Conservation (phyloP, 2,113 vertebrate genomes). For the Eira barbara region DNA sequence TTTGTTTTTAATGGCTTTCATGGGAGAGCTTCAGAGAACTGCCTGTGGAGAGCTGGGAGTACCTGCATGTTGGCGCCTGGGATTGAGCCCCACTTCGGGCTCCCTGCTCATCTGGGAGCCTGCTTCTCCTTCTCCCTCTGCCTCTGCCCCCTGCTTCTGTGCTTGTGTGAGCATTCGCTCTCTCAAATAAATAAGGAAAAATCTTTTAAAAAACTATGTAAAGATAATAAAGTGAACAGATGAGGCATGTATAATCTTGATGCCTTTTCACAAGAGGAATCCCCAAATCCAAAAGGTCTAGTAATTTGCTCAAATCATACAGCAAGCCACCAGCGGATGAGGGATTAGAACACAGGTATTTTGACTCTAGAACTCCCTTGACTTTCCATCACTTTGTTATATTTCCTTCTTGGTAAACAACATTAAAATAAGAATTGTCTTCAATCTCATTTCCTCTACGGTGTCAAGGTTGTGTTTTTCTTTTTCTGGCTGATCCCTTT, state of each 20-base stretch:
- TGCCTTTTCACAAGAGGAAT: background rate
- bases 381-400: constrained; percentile 46
- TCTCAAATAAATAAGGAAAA: background rate
- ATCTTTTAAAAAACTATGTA: background rate
- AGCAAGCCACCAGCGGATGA: background rate
- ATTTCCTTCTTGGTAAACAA: constrained; percentile 33
- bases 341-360: background rate
- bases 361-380: constrained; percentile 12
- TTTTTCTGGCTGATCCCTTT: constrained; percentile 44
- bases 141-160: background rate
- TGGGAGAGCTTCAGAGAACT: background rate
- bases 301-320: background rate
- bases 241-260: background rate
- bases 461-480: background rate
- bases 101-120: background rate
- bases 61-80: background rate
- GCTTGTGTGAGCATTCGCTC: background rate
- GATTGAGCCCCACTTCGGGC: background rate
- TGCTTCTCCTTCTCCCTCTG: background rate
- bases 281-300: background rate
- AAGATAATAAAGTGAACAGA: background rate
- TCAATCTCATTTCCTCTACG: constrained; percentile 36
- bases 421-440: constrained; percentile 35
- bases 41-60: background rate
- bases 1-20: background rate